Base-by-base conservation (phyloP, 2,888 invertebrate species). In the Drosophila mercatorum region DNA sequence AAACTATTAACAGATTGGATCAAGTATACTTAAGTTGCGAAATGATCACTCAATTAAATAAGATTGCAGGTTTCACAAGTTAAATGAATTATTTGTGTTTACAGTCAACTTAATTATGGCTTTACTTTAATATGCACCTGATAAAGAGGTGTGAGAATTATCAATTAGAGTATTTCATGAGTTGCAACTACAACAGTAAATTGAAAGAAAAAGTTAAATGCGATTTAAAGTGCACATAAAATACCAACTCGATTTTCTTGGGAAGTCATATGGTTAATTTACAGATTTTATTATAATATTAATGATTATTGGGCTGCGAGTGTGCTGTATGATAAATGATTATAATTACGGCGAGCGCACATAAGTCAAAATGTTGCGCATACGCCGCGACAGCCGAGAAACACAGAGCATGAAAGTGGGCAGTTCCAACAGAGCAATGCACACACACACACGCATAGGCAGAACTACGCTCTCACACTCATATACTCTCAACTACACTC, bases 361-460 rank as follows among this genome's bases (percentile, higher is more conserved):
- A 68, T 57, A 78, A 58, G 53, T 72, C 40, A 59, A 73, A 78
- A 80, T 44, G 57, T 88, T 86, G 82, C 79, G 88, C 84, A 88
- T 88, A 85, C 84, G 88, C 69, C 70, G 46, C 68, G 72, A 62
- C 60, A 60, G 71, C 81, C 81, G 38, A 46, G 55, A 46, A 44
- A 62, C 69, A 62, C 74, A 41, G 51, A 64, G 63, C 60, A 63
- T 55, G 17, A 83, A 90, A 91, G 88, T 89, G 90, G 90, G 90
- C 91, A 63, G 90, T 91, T 87, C 90, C 91, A 72, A 74, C 84
- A 80, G 91, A 80, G 74, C 12, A 57, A 55, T 34, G 74, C 67
- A 60, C 52, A 49, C 36, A 59, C 43, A 34, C 7, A 44, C 52
- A 56, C 17, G 17, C 17, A 17, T 17, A 31, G 31, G 6, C 31